These are phyloP conservation scores for Gila orcuttii DNA, from an alignment of 2,113 vertebrate genomes.

Conservation along the genomic window DNA sequence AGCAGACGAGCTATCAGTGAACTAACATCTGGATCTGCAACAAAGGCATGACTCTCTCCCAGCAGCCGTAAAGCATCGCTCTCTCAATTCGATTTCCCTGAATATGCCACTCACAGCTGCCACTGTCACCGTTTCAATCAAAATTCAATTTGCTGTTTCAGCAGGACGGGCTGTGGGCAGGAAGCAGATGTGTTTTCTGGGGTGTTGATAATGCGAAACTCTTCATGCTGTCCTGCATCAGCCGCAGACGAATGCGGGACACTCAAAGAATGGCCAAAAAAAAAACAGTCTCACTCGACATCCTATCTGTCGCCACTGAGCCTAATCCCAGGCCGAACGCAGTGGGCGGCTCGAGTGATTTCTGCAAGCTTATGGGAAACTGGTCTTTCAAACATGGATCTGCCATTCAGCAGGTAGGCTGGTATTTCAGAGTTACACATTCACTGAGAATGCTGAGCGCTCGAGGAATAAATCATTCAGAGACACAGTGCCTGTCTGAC, in stretches of 20 bases:
- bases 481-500: not conserved
- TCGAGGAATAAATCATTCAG: conserved; percentile 34
- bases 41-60: not conserved
- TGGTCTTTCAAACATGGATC: not conserved
- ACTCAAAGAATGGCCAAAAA: conserved; percentile 21
- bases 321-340: not conserved
- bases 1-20: not conserved
- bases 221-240: not conserved
- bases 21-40: conserved; percentile 5
- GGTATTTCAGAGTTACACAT: not conserved
- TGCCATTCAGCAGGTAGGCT: conserved; percentile 11
- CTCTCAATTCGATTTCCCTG: not conserved
- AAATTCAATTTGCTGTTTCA: conserved; percentile 44
- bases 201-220: conserved; percentile 23
- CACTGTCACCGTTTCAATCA: conserved; percentile 34
- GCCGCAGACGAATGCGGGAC: conserved; percentile 12
- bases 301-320: conserved; percentile 20
- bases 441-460: conserved; percentile 11
- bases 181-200: conserved; percentile 4
- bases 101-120: conserved; percentile 39
- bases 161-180: conserved; percentile 3
- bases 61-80: not conserved
- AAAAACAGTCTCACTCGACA: not conserved
- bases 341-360: not conserved
- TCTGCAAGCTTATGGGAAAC: conserved; percentile 12